Evolutionary conservation across 2,797 vertebrate genomes (phyloP), one percentile per base, ranked within the genome.

Genomic region (Peromyscus aztecus): DNA sequence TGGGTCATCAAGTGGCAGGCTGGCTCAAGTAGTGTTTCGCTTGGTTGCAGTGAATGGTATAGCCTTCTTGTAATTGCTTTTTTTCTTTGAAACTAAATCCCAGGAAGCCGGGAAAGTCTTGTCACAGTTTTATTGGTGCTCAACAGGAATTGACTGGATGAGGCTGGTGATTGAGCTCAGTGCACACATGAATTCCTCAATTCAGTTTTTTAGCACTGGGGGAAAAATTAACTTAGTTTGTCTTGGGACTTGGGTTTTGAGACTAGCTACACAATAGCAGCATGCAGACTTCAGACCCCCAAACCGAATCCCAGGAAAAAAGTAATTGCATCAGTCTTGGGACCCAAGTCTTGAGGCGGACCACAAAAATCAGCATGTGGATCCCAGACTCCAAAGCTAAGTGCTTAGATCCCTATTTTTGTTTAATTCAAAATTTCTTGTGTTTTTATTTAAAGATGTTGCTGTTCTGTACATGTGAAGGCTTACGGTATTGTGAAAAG

Each of bases 51-150:
- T 65, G 52, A 90, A 81, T 59, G 21, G 3, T 92, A 1, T 49
- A 52, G 13, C 27, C 4, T 16, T 80, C 0, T 65, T 90, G 10
- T 81, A 83, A 59, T 82, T 82, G 31, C 63, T 3, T 46, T 2
- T 87, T 94, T 86, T 29, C 86, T 89, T 40, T 77, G 88, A 95
- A 90, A 77, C 40, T 87, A 71, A 82, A 59, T 89, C 76, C 57
- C 34, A 37, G 13, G 80, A 88, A 71, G 29, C 19, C 24, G 71
- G n/a, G 24, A 82, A 29, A 59, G 34, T 77, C 31, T 71, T 89
- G 21, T 55, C 16, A 16, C 2, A 34, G 2, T 6, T 49, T 84
- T 34, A 5, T 57, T 27, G 34, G 27, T 94, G 55, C 16, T 88
- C 34, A 75, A 0, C 77, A 87, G 49, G 49, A 63, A 71, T 78